Evolutionary conservation across 2,888 invertebrate genomes (phyloP), one percentile per base, ranked within the genome.

Genomic region (Aradus depressus): DNA sequence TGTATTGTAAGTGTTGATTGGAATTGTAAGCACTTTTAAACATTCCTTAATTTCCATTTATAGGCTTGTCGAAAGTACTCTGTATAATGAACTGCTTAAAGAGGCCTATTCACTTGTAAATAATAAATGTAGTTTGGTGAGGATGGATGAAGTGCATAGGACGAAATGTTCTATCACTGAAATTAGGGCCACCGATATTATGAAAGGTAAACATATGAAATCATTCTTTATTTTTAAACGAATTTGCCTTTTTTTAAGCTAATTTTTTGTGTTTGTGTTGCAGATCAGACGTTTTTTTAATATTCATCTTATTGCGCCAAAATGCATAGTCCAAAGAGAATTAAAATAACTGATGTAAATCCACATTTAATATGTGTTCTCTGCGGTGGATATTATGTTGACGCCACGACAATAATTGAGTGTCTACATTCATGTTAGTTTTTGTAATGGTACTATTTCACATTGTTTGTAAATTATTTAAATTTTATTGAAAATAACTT

Each of bases 351-450:
- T 62, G 81, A 85, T 71, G 79, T 95, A 61, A 93, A 95, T 71
- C 80, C 85, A 63, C 88, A 90, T 68, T 79, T 95, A 66, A 84
- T 86, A 57, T 95, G 95, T 70, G 82, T 82, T 60, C 75, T 95
- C 57, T 95, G 95, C 71, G 79, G 81, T 57, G 95, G 95, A 50
- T 96, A 96, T 70, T 83, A 90, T 67, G 83, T 95, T 62, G 93
- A 95, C 71, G 93, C 95, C 54, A 93, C 92, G 49, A 92, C 93
- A 51, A 91, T 95, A 64, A 88, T 88, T 55, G 95, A 96, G 72
- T 96, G 95, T 72, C 79, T 93, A 63, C 95, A 96, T 73, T 92
- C 95, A 34, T 96, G 86, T 88, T 73, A 84, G 86, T 84, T 23
- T 6, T 25, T 34, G 6, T 42, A 14, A 21, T n/a, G 14, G 14